Base-by-base conservation (phyloP, 2,113 vertebrate species). In the Psittacula cyanocephala region DNA sequence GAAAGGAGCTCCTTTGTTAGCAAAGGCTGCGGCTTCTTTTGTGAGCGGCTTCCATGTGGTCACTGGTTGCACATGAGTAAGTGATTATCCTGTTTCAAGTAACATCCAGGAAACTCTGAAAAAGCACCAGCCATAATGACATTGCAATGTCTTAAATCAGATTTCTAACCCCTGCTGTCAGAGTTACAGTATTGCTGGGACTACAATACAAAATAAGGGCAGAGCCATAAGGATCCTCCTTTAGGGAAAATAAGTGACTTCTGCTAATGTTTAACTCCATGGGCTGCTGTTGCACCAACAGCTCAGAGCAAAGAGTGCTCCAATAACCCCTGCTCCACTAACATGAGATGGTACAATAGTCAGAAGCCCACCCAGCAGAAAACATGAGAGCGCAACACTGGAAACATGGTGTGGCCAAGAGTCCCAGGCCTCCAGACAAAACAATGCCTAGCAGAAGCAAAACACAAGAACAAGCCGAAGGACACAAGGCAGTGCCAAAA, bases 51-150 rank as follows among this genome's bases (percentile, higher is more conserved):
- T 96, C 75, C 76, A 89, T 81, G 81, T 78, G 86, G 85, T 75
- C 1, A 0, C 39, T 75, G 33, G 68, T 68, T 68, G 46, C 76
- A 94, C 96, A 94, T 81, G 88, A 95, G 85, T 94, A 96, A 97
- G 43, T 94, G 80, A 96, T 96, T 96, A 95, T 84, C 90, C 39
- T 81, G 72, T 94, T 96, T 81, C 76, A 91, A 91, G 53, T 47
- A 94, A 83, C 41, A 81, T 86, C 93, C 88, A 88, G 91, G 90
- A 95, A 96, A 95, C 72, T 86, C 79, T 77, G 71, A 94, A 91
- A 96, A 96, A 93, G 50, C 35, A 65, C 29, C 68, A 91, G 72
- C 77, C 88, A 90, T 86, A 96, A 91, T 78, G 50, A 70, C 88
- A 88, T 78, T 90, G 71, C 87, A 89, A 82, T 93, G 91, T 88